Percentiles rank a stretch among this genome's conserved stretches.
Evolutionary conservation across 35 echinoderm and acorn worm genomes (phyloP).

Genomic region (Lytechinus pictus): DNA sequence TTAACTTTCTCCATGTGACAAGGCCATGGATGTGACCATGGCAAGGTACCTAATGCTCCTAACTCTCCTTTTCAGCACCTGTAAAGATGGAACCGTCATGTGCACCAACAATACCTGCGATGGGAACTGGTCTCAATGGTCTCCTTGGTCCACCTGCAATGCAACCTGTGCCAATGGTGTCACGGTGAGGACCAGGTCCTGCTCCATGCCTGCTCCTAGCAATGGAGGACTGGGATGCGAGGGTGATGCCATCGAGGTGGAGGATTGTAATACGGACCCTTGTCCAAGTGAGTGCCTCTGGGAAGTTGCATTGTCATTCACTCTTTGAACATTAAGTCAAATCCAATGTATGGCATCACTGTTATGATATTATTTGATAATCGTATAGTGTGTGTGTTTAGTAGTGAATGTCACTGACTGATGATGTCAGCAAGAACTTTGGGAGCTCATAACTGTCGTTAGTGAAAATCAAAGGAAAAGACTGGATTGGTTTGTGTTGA

Average conservation of each 20-base stretch:
- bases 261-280: slow-evolving; percentile 62
- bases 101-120: slow-evolving; percentile 49
- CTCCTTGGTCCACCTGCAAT: slow-evolving; percentile 63
- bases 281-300: slow-evolving; percentile 60
- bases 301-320: too few species aligned
- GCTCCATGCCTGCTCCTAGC: slow-evolving; percentile 61
- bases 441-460: too few species aligned
- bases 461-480: too few species aligned
- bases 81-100: neutral
- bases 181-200: slow-evolving; percentile 46
- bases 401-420: too few species aligned
- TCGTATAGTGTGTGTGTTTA: too few species aligned
- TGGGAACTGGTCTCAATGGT: slow-evolving; percentile 73
- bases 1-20: neutral
- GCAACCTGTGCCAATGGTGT: slow-evolving; percentile 50
- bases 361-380: too few species aligned
- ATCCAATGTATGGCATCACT: too few species aligned
- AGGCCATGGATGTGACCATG: neutral
- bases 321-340: too few species aligned
- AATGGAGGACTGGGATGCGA: slow-evolving; percentile 55
- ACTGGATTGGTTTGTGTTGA: too few species aligned
- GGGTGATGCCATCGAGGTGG: slow-evolving; percentile 49
- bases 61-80: neutral
- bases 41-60: too few species aligned
- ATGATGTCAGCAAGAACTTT: too few species aligned